Percentiles rank a stretch among this genome's conserved stretches.
Evolutionary conservation across 2,888 invertebrate species (phyloP).

Genomic region (Dimorphilus gyrociliatus): DNA sequence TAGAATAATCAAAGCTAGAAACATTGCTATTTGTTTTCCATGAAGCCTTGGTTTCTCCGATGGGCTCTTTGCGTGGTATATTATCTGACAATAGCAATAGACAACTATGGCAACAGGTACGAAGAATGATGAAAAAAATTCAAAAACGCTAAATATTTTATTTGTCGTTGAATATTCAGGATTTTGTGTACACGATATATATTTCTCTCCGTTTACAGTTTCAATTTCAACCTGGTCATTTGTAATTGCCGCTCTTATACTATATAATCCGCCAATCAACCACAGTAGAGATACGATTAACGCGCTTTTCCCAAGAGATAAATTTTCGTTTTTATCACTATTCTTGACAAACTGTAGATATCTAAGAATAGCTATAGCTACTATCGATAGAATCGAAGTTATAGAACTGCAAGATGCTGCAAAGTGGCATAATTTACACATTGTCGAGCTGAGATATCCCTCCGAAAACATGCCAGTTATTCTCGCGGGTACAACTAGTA

Average conservation of each 20-base stretch:
- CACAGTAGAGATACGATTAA: conserved; percentile 4
- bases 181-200: too few relatives aligned
- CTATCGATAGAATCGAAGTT: conserved; percentile 3
- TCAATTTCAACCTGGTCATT: conserved; percentile 2
- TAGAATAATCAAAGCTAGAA: too few relatives aligned
- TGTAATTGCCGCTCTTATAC: conserved; percentile 4
- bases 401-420: conserved; percentile 3
- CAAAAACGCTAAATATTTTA: too few relatives aligned
- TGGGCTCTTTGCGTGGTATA: too few relatives aligned
- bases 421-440: conserved; percentile 7
- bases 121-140: too few relatives aligned
- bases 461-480: conserved; percentile 7
- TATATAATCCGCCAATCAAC: conserved; percentile 4
- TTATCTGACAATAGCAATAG: too few relatives aligned
- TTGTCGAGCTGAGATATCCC: conserved; percentile 4
- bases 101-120: too few relatives aligned
- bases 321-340: not conserved
- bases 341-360: conserved; percentile 3
- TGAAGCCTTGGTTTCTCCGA: too few relatives aligned
- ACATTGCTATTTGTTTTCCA: too few relatives aligned
- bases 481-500: conserved; percentile 6
- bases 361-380: conserved; percentile 5
- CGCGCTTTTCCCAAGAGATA: conserved; percentile 1
- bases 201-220: not conserved
- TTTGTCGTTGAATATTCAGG: too few relatives aligned